Percentiles rank a stretch among this genome's conserved stretches.
Evolutionary conservation across 2,113 vertebrate genomes (phyloP).

Genomic region (Athene noctua): DNA sequence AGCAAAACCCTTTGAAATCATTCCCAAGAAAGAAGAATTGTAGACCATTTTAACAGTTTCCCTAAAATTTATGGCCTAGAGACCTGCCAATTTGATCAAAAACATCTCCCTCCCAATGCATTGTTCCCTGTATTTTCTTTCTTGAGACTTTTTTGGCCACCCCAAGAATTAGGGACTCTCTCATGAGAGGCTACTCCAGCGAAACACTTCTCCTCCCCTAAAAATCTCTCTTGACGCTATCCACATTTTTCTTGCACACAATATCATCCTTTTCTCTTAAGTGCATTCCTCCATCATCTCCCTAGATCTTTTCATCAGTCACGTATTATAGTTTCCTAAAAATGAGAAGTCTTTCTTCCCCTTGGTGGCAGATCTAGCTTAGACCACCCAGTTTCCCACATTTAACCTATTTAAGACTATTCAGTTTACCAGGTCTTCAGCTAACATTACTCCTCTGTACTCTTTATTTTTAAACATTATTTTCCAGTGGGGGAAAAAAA

Average conservation of each 20-base stretch:
- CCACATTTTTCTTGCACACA: not conserved
- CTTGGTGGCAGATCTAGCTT: not conserved
- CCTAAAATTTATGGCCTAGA: not conserved
- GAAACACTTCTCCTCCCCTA: not conserved
- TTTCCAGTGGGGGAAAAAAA: not conserved
- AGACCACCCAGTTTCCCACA: not conserved
- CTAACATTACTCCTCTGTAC: not conserved
- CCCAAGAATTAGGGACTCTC: not conserved
- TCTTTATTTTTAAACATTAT: not conserved
- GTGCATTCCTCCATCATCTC: not conserved
- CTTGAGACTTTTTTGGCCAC: not conserved
- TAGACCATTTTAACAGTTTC: not conserved
- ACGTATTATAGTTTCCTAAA: accelerated
- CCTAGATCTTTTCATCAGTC: not conserved
- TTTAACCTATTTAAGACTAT: not conserved
- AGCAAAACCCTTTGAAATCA: not conserved
- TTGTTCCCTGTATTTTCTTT: not conserved
- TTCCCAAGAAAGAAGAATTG: not conserved
- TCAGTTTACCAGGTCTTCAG: not conserved
- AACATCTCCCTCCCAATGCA: not conserved
- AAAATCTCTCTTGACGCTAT: not conserved
- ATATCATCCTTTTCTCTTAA: not conserved
- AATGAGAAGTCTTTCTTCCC: not conserved
- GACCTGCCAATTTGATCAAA: not conserved
- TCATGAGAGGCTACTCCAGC: not conserved